Conservation (phyloP, 2,888 invertebrate genomes). For the Cerastoderma edule region DNA sequence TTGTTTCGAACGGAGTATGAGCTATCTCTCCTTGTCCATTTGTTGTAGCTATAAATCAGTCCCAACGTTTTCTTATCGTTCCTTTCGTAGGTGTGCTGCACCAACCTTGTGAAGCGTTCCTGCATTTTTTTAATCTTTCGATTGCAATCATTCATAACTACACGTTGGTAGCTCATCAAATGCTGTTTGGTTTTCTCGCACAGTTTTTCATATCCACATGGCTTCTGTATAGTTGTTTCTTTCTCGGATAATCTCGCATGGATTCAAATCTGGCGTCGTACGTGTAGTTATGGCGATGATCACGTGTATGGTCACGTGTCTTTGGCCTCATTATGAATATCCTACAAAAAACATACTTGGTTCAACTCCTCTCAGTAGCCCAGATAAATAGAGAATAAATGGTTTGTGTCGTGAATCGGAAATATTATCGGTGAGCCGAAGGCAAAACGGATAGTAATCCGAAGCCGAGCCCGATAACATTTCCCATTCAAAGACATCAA, state of each 20-base stretch:
- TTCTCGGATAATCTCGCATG: constrained; percentile 52
- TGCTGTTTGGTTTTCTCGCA: constrained; percentile 44
- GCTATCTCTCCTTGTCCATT: constrained; percentile 30
- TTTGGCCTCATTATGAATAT: too few species aligned
- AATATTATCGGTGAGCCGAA: too few species aligned
- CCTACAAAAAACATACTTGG: too few species aligned
- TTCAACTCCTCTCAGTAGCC: too few species aligned
- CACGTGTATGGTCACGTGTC: too few species aligned
- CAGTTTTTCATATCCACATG: constrained; percentile 50
- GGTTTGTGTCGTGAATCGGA: too few species aligned
- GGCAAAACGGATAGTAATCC: too few species aligned
- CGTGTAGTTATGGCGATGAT: constrained; percentile 43
- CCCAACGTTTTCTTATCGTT: constrained; percentile 27
- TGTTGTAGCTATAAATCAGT: constrained; percentile 43
- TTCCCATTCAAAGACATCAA: too few species aligned
- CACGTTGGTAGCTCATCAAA: constrained; percentile 41
- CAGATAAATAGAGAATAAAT: too few species aligned
- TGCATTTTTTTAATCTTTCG: constrained; percentile 45
- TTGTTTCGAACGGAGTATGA: not conserved
- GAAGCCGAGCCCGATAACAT: too few species aligned
- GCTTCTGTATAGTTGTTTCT: constrained; percentile 43
- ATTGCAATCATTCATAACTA: constrained; percentile 35
- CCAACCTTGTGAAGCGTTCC: constrained; percentile 44
- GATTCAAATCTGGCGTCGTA: constrained; percentile 58
- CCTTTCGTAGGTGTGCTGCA: constrained; percentile 31